Evolutionary conservation across 2,113 vertebrate species (phyloP).

Genomic region (Notarius lentiginosus): DNA sequence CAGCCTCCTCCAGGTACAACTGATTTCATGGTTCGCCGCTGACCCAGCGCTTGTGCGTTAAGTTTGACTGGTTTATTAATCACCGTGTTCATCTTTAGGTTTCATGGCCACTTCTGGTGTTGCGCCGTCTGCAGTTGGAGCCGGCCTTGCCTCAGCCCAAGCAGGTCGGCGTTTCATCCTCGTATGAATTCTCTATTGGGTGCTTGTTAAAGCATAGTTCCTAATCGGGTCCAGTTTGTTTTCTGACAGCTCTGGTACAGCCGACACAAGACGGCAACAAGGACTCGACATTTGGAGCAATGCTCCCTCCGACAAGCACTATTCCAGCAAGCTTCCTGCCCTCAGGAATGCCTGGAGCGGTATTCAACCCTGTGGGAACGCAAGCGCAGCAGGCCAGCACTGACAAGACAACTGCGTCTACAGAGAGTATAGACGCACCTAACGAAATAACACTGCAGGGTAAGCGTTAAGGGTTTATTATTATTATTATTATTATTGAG

Average conservation of each 20-base stretch:
- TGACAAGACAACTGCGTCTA: constrained; percentile 80
- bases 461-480: constrained; percentile 57
- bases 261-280: constrained; percentile 84
- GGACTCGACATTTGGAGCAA: constrained; percentile 81
- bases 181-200: not conserved
- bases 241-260: constrained; percentile 80
- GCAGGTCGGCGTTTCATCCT: constrained; percentile 76
- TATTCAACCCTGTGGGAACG: constrained; percentile 82
- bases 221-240: not conserved
- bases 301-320: constrained; percentile 82
- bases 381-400: constrained; percentile 68
- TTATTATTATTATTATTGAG: not conserved
- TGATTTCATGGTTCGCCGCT: not conserved
- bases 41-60: not conserved
- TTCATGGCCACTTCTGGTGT: constrained; percentile 86
- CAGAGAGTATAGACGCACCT: constrained; percentile 80
- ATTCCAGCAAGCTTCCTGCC: constrained; percentile 84
- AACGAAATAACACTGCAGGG: constrained; percentile 83
- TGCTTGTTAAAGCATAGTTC: not conserved
- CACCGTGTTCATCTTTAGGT: constrained; percentile 69
- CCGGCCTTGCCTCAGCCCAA: constrained; percentile 75
- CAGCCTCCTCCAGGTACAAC: constrained; percentile 92
- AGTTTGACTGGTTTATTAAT: not conserved
- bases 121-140: constrained; percentile 78
- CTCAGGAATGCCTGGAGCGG: constrained; percentile 79